Percentiles rank a stretch among this genome's conserved stretches.
Conservation (phyloP, 2,113 vertebrate species). For the Colossoma macropomum region DNA sequence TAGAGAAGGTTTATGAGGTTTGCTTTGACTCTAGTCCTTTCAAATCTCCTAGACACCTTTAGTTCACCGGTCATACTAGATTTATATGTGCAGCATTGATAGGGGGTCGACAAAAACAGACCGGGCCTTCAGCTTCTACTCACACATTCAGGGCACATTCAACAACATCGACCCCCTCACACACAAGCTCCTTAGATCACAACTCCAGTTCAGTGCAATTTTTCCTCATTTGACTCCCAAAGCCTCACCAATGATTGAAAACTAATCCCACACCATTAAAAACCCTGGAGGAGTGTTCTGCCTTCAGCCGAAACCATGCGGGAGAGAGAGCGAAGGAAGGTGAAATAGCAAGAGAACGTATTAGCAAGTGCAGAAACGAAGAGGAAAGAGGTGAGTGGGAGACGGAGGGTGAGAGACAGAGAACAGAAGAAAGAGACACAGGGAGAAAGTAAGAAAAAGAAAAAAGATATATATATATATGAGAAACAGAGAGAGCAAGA, state of each 20-base stretch:
- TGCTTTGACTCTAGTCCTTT: background rate
- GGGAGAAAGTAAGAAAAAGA: background rate
- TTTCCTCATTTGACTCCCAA: conserved; percentile 40
- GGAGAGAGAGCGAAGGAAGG: background rate
- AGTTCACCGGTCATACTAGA: conserved; percentile 30
- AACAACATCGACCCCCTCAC: conserved; percentile 24
- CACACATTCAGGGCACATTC: conserved; percentile 29
- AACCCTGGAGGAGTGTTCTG: background rate
- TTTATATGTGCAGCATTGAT: conserved; percentile 25
- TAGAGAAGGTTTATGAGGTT: background rate
- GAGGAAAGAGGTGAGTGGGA: background rate
- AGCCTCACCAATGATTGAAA: conserved; percentile 35
- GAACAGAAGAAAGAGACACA: background rate
- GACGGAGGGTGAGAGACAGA: background rate
- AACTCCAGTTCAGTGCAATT: conserved; percentile 21
- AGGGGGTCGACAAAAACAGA: conserved; percentile 1
- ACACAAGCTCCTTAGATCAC: background rate
- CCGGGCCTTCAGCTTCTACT: background rate
- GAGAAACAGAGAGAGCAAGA: conserved; percentile 14
- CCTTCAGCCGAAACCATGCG: background rate
- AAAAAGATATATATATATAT: too few relatives aligned
- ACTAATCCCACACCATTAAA: conserved; percentile 10
- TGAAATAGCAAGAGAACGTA: background rate
- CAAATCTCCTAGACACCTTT: conserved; percentile 10
- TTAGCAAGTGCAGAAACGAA: conserved; percentile 10